Base-by-base conservation (phyloP, 1,140 invertebrate species). In the Zaprionus kolodkinae region DNA sequence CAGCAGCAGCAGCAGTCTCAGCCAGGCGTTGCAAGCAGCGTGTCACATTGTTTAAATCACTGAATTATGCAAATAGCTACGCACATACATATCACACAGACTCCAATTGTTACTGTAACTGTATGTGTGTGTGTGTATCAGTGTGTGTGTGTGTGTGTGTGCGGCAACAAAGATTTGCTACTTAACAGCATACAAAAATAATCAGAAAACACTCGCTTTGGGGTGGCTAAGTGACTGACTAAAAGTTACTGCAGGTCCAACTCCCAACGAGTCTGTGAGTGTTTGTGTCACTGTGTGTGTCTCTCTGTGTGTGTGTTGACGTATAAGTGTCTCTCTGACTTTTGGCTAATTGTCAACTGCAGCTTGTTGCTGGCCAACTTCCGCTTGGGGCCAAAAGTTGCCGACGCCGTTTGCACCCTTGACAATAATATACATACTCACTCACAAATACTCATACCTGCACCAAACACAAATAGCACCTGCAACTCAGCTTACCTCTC, bases 11-110 rank as follows among this genome's bases (percentile, higher is more conserved):
- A 64, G 54, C 72, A 64, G 59, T 70, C 56, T 72, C 75, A 79
- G 70, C 68, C 83, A 86, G 84, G 77, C 80, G 84, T 88, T 75
- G 80, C 84, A 87, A 74, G 84, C 84, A 88, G 72, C 80, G 78
- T 87, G 84, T 88, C 84, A 72, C 84, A 87, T 88, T 87, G 84
- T 87, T 79, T 87, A 81, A 72, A 72, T 72, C 84, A 88, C 74
- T 84, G 78, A 88, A 89, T 87, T 89, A 87, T 87, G 84, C 84
- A 87, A 88, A 87, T 88, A 67, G 36, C 38, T 35, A 56, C 55
- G 61, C 60, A 69, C 65, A 50, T 45, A 80, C 36, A 70, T 38
- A 35, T 6, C 33, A 35, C 10, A 52, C 35, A 63, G 36, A 45
- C 48, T 35, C 48, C 55, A 13, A 55, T 59, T 67, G 67, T 56